Conservation (phyloP, 2,797 vertebrate genomes). For the Myotis daubentonii region DNA sequence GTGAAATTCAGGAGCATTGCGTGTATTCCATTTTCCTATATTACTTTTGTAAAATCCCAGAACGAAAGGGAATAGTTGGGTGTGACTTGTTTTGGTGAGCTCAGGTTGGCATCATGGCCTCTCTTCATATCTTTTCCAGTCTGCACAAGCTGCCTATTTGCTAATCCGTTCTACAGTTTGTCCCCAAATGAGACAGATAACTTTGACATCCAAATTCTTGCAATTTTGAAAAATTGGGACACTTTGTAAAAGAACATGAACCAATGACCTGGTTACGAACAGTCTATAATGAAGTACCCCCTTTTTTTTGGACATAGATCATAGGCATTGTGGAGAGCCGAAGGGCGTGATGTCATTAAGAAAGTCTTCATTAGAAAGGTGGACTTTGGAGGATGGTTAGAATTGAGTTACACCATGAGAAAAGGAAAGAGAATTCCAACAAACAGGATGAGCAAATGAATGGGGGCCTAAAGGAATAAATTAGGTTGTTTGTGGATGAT, state of each 20-base stretch:
- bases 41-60: conserved; percentile 15
- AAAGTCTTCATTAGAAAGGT: background rate
- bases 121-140: conserved; percentile 23
- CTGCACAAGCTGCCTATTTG: conserved; percentile 9
- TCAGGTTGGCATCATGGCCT: background rate
- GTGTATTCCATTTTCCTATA: background rate
- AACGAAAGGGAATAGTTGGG: background rate
- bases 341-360: background rate
- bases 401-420: background rate
- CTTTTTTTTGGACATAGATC: background rate
- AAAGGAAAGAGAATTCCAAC: background rate
- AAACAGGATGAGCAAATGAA: background rate
- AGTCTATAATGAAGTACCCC: background rate
- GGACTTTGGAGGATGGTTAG: background rate
- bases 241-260: background rate
- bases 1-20: background rate
- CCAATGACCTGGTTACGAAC: background rate
- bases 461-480: background rate
- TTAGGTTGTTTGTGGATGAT: background rate
- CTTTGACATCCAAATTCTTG: conserved; percentile 24
- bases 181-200: background rate
- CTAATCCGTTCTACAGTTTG: conserved; percentile 44
- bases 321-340: background rate
- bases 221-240: conserved; percentile 5
- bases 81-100: background rate